Conservation (phyloP, 2,113 vertebrate species). For the Hippoglossus stenolepis region DNA sequence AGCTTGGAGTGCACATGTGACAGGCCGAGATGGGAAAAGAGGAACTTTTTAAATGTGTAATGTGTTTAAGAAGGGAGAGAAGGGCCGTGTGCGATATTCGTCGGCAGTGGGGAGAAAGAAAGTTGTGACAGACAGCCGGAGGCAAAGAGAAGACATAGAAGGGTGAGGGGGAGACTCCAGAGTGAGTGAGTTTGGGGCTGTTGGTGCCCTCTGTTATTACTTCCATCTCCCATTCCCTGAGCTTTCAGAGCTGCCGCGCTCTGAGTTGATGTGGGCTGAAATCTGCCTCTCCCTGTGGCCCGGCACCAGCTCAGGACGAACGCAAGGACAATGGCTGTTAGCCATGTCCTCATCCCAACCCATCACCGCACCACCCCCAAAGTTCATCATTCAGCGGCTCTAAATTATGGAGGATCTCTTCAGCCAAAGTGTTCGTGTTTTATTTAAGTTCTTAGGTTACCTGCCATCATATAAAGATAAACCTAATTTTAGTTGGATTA, state of each 20-base stretch:
- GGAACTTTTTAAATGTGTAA: slow-evolving; percentile 43
- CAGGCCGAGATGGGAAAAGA: slow-evolving; percentile 1
- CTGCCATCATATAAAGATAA: slow-evolving; percentile 12
- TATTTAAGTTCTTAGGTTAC: slow-evolving; percentile 9
- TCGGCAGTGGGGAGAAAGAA: slow-evolving; percentile 39
- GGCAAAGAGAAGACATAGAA: slow-evolving; percentile 49
- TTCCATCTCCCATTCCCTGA: slow-evolving; percentile 66
- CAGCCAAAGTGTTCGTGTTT: slow-evolving; percentile 6
- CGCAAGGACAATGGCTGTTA: slow-evolving; percentile 40
- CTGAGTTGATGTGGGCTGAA: slow-evolving; percentile 60
- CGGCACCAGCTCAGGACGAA: slow-evolving; percentile 36
- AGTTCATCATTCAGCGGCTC: slow-evolving; percentile 42
- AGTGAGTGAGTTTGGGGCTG: slow-evolving; percentile 48
- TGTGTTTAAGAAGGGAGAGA: slow-evolving; percentile 26
- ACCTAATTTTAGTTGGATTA: background rate
- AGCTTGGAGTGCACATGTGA: background rate
- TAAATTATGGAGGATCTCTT: slow-evolving; percentile 21
- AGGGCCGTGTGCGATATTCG: slow-evolving; percentile 32
- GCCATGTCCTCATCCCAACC: slow-evolving; percentile 38
- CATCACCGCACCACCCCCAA: slow-evolving; percentile 8
- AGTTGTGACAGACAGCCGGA: slow-evolving; percentile 61
- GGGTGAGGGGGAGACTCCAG: background rate
- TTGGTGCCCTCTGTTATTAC: slow-evolving; percentile 66
- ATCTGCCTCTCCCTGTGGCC: slow-evolving; percentile 49
- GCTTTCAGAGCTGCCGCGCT: slow-evolving; percentile 53